Evolutionary conservation across 2,888 invertebrate genomes (phyloP), one percentile per base, ranked within the genome.

Genomic region (Pseudococcus longispinus): DNA sequence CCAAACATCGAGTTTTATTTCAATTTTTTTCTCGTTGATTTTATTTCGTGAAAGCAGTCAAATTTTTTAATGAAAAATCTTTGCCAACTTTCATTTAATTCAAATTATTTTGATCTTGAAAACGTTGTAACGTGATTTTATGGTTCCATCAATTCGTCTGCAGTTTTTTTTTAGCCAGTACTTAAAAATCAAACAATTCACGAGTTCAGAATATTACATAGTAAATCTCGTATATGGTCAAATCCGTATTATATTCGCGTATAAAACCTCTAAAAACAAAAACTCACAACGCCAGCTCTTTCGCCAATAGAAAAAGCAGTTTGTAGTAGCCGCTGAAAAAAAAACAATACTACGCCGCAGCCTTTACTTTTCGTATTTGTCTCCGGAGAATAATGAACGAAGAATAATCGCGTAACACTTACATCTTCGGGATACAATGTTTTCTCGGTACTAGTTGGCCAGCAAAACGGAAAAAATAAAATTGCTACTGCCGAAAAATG

Each of bases 331-430:
- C 23, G 20, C 60, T 60, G 60, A 60, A 60, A 60, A 60, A 60
- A 60, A 55, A 55, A 46, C 44, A 46, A 23, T 23, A 32, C 29
- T 18, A 70, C 70, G 70, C 70, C 32, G 15, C 70, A 29, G 65
- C 26, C 37, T 37, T 37, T 37, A 37, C 37, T 8, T 9, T 65
- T 23, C 26, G 65, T 32, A 70, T 70, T 70, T 20, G 70, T 29
- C 70, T 65, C 70, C 29, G 4, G 70, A 70, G 70, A 70, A 26
- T 70, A 29, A 70, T 70, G 70, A 70, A 70, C 32, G 70, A 70
- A 70, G 70, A 70, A 70, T 70, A 70, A 70, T 70, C 70, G 70
- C 70, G 32, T 70, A 70, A 70, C 70, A 70, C 70, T 70, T 70
- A 29, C 70, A 70, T 70, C 70, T 70, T 70, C 29, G 18, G 70